phyloP scores from a whole-genome alignment of 2,888 invertebrate genomes.

The Ichneumoninae sp. region DNA sequence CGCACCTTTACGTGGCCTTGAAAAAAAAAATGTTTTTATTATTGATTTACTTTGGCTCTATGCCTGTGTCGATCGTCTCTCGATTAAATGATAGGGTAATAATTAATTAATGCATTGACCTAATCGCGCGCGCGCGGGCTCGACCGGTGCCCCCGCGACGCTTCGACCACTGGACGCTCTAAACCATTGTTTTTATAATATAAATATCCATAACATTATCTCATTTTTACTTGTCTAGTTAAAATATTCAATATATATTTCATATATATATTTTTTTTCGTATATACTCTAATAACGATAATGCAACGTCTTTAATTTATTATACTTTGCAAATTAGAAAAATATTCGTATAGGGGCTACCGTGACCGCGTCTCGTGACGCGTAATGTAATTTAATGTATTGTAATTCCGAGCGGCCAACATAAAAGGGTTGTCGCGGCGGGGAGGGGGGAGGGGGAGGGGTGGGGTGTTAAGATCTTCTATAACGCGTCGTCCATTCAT shows the following conservation, averaged over 20 bases:
- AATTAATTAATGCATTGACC: slow-evolving; percentile 55
- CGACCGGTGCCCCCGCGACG: slow-evolving; percentile 46
- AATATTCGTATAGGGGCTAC: slow-evolving; percentile 80
- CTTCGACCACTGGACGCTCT: slow-evolving; percentile 64
- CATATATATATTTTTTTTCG: slow-evolving; percentile 64
- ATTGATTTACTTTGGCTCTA: background rate
- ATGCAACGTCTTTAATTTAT: slow-evolving; percentile 84
- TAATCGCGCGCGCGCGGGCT: slow-evolving; percentile 55
- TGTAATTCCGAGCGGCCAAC: slow-evolving; percentile 62
- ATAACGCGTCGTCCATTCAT: slow-evolving; percentile 31
- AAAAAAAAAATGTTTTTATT: background rate
- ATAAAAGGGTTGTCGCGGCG: slow-evolving; percentile 23
- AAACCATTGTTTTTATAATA: slow-evolving; percentile 67
- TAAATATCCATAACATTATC: slow-evolving; percentile 77
- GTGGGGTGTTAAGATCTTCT: background rate
- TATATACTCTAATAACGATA: slow-evolving; percentile 83
- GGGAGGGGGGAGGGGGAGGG: background rate
- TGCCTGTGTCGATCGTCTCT: slow-evolving; percentile 25
- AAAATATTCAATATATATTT: slow-evolving; percentile 82
- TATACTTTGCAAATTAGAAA: slow-evolving; percentile 84
- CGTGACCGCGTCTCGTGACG: slow-evolving; percentile 78
- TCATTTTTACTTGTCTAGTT: slow-evolving; percentile 79
- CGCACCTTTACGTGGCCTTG: slow-evolving; percentile 25
- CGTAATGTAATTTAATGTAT: slow-evolving; percentile 44
- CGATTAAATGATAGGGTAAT: slow-evolving; percentile 38